Evolutionary conservation across 2,113 vertebrate genomes (phyloP).

Genomic region (Pongo pygmaeus): DNA sequence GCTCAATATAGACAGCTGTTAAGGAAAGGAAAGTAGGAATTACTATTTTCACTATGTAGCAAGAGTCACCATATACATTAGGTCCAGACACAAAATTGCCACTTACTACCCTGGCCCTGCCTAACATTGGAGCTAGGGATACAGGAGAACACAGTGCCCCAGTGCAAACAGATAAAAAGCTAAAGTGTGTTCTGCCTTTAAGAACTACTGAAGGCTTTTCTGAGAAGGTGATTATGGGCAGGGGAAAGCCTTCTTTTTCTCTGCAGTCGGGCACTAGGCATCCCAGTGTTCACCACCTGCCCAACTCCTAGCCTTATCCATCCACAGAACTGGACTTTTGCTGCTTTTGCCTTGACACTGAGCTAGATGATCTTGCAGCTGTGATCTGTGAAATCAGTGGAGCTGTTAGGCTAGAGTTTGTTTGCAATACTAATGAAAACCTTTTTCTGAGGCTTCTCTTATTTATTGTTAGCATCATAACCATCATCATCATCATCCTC

Average conservation of each 20-base stretch:
- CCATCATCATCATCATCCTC: background rate
- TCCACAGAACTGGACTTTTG: background rate
- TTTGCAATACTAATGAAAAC: background rate
- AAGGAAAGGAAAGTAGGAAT: background rate
- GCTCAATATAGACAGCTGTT: background rate
- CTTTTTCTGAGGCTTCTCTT: background rate
- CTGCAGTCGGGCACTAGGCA: background rate
- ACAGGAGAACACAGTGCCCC: background rate
- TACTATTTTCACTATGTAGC: background rate
- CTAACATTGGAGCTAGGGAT: background rate
- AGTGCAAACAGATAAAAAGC: background rate
- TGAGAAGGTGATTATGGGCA: background rate
- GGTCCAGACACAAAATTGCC: background rate
- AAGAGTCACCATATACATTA: background rate
- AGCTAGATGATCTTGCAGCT: background rate
- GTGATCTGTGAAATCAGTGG: background rate
- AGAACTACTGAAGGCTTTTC: background rate
- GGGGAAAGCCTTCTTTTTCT: no score
- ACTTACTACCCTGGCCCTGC: background rate
- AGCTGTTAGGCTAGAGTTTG: background rate
- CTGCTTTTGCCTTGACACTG: background rate
- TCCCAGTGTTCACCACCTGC: rapidly evolving
- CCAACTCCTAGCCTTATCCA: background rate
- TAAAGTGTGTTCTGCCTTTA: background rate
- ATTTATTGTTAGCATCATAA: background rate